A percentile compares a stretch with the other conserved stretches of the same genome.
Evolutionary conservation across 2,113 vertebrate species (phyloP).

Genomic region (Trichechus manatus): DNA sequence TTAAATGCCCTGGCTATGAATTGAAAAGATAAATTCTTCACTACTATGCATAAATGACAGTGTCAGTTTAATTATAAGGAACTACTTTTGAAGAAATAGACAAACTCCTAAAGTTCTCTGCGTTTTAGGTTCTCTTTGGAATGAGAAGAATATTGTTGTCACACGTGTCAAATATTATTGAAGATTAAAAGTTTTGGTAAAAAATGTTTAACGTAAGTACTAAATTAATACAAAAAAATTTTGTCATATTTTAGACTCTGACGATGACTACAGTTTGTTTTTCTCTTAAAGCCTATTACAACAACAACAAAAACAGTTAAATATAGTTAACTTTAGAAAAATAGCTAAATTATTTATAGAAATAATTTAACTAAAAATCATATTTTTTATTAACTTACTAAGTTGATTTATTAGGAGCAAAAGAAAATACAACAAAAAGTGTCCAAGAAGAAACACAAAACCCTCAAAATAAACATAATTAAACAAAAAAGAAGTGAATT

Average conservation of each 20-base stretch:
- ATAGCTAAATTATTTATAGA: too few species aligned
- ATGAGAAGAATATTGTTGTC: not conserved
- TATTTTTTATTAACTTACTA: constrained; percentile 32
- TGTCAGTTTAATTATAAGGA: constrained; percentile 37
- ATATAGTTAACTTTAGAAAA: not conserved
- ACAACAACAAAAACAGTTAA: constrained; percentile 26
- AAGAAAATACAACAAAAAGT: not conserved
- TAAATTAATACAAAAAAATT: not conserved
- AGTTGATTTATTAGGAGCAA: not conserved
- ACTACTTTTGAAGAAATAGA: constrained; percentile 2
- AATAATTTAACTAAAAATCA: too few species aligned
- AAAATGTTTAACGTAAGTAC: not conserved
- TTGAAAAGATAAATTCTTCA: constrained; percentile 22
- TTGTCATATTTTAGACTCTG: not conserved
- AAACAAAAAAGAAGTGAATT: not conserved
- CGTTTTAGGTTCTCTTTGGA: not conserved
- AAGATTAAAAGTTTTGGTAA: not conserved
- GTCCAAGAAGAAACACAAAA: constrained; percentile 34
- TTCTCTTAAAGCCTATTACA: constrained; percentile 30
- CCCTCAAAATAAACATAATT: not conserved
- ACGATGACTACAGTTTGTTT: not conserved
- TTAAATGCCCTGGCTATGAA: not conserved
- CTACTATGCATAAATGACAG: not conserved
- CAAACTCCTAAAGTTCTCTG: not conserved
- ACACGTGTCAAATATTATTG: not conserved